Conservation (phyloP, 2,888 invertebrate species). For the Hermodice carunculata region DNA sequence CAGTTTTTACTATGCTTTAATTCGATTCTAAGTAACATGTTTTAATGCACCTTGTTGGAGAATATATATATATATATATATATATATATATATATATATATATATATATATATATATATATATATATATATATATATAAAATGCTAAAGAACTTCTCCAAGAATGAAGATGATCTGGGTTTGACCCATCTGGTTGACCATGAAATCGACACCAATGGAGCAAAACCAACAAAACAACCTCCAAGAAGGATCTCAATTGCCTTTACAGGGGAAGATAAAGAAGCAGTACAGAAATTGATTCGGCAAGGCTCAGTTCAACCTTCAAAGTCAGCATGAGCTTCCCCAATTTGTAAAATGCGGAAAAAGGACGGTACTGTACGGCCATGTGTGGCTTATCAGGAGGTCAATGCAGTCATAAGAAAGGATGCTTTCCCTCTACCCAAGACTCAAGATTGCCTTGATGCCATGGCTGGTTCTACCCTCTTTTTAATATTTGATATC, state of each 20-base stretch:
- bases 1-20: too few relatives aligned
- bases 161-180: conserved; percentile 1
- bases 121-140: too few relatives aligned
- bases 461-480: not conserved
- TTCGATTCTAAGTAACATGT: too few relatives aligned
- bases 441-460: not conserved
- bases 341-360: not conserved
- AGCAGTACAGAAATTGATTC: not conserved
- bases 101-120: too few relatives aligned
- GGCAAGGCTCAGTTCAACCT: not conserved
- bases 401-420: not conserved
- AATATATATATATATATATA: too few relatives aligned
- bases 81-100: too few relatives aligned
- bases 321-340: not conserved
- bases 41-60: too few relatives aligned
- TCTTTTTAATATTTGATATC: not conserved
- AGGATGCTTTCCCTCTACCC: not conserved
- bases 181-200: not conserved
- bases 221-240: not conserved
- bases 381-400: not conserved
- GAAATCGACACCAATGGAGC: not conserved
- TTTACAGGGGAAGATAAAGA: not conserved
- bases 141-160: too few relatives aligned
- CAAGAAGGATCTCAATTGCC: not conserved
- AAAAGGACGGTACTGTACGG: not conserved